Evolutionary conservation across 2,888 invertebrate species (phyloP), one percentile per base, ranked within the genome.

Genomic region (Drosophila mettleri): DNA sequence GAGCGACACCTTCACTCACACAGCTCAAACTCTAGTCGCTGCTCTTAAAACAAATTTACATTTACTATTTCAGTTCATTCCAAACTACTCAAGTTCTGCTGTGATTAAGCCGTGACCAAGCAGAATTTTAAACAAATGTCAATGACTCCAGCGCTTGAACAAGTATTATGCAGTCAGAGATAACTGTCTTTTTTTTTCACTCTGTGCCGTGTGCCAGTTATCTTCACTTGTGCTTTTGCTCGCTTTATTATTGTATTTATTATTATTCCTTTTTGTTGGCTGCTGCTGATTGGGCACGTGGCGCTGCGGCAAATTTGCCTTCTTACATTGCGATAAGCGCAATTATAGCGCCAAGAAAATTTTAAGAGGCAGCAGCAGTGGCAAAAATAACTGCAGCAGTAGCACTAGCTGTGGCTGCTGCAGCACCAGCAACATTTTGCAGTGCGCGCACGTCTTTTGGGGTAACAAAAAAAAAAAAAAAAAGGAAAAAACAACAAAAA

Each of bases 251-350:
- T 31, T 53, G 22, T 29, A 31, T 24, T 45, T 27, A 12, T 31
- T 49, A 33, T n/a, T 46, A 14, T 20, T 36, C 18, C 31, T 22
- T 22, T 43, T 41, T 51, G 46, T 49, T 39, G 38, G 52, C 45
- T 57, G 27, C 18, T 78, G 67, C 61, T 76, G 66, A 70, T 75
- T 72, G 57, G 55, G 61, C 58, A 52, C 69, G 69, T 58, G 65
- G 69, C 58, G 49, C 57, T 87, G 83, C 67, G 80, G 82, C 83
- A 62, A 74, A 77, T 82, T 79, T 88, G 75, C 64, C 80, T 69
- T 69, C 64, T 77, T 77, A 79, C 69, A 87, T 70, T 80, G 86
- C 88, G 88, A 88, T 84, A 86, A 88, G 88, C 83, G 69, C 79
- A 79, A 85, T 76, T 86, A 74, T 73, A 60, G 57, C 68, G 48